These are phyloP conservation scores for Oostethus manadensis DNA, from an alignment of 2,113 vertebrate species.

Conservation along the genomic window DNA sequence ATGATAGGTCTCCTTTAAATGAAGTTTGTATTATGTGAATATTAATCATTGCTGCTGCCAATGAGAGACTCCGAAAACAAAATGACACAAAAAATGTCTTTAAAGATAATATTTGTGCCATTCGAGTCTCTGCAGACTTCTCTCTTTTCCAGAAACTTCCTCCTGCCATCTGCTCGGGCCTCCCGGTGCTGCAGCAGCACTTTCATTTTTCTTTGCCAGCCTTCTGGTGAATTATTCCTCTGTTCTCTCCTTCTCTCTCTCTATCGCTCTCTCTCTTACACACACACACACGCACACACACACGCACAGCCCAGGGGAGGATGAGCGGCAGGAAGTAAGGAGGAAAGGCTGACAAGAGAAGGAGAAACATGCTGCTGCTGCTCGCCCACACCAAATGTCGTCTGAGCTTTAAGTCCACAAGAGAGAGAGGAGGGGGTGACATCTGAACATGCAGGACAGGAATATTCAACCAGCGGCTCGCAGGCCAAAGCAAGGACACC, in stretches of 20 bases:
- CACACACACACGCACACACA: not conserved
- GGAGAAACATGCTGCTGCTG: constrained; percentile 6
- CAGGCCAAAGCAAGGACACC: too few species aligned
- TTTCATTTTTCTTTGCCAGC: constrained; percentile 42
- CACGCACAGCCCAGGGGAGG: constrained; percentile 1
- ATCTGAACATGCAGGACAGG: constrained; percentile 11
- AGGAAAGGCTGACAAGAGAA: constrained; percentile 4
- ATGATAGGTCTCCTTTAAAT: too few species aligned
- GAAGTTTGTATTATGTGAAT: not conserved
- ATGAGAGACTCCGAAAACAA: constrained; percentile 12
- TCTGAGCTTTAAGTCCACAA: constrained; percentile 14
- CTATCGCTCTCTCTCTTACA: too few species aligned
- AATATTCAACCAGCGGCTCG: too few species aligned
- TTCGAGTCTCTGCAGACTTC: constrained; percentile 16
- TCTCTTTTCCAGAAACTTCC: constrained; percentile 20
- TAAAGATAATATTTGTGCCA: not conserved
- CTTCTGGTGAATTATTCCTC: constrained; percentile 40
- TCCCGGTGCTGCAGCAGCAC: constrained; percentile 21
- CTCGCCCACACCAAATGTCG: constrained; percentile 39
- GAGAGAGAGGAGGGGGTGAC: not conserved
- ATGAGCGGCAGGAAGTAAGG: not conserved
- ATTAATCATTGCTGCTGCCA: not conserved
- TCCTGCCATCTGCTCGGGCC: constrained; percentile 42
- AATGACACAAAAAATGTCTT: not conserved
- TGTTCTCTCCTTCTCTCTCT: not conserved